Conservation (phyloP, 2,113 vertebrate species). For the Serinus canaria region DNA sequence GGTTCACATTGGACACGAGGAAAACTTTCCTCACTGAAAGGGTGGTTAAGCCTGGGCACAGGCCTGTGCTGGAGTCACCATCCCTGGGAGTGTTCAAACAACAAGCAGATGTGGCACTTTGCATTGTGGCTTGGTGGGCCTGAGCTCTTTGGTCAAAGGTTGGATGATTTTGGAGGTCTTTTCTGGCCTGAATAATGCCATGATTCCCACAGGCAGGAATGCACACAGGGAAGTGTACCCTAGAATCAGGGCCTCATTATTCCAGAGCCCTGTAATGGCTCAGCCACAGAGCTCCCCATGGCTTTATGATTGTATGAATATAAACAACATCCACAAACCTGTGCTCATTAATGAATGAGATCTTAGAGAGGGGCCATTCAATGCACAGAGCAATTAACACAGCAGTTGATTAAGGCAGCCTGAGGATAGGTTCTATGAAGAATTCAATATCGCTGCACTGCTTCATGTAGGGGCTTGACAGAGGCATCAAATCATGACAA, state of each 20-base stretch:
- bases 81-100: not conserved
- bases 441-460: not conserved
- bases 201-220: not conserved
- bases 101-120: not conserved
- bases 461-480: not conserved
- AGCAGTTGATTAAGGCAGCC: slow-evolving; percentile 40
- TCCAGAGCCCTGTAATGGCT: not conserved
- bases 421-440: not conserved
- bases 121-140: not conserved
- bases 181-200: not conserved
- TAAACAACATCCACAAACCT: not conserved
- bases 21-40: not conserved
- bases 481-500: not conserved
- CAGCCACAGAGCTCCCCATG: not conserved
- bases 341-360: not conserved
- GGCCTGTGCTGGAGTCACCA: not conserved
- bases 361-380: slow-evolving; percentile 12
- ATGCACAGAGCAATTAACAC: slow-evolving; percentile 55
- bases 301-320: not conserved
- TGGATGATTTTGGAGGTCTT: not conserved
- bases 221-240: not conserved
- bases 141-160: not conserved
- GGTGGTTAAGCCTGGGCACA: not conserved
- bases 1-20: not conserved
- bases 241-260: not conserved